Percentiles rank a stretch among this genome's conserved stretches.
Evolutionary conservation across 2,797 vertebrate genomes (phyloP).

Genomic region (Danionella dracula): DNA sequence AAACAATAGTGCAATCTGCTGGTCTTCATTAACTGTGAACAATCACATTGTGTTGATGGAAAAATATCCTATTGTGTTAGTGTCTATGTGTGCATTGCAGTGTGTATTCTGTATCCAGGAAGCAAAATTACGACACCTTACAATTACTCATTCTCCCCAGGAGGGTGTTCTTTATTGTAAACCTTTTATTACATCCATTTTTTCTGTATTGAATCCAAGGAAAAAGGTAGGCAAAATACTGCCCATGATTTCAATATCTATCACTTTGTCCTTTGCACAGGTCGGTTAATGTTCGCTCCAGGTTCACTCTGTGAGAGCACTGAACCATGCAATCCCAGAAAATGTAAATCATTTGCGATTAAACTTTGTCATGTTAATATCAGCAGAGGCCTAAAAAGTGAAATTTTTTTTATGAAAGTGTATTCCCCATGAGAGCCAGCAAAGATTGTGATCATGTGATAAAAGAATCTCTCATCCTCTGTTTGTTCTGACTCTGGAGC

Average conservation of each 20-base stretch:
- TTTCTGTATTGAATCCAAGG: conserved; percentile 27
- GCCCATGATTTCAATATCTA: conserved; percentile 34
- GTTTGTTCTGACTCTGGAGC: neutral
- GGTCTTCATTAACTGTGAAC: conserved; percentile 45
- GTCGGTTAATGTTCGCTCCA: neutral
- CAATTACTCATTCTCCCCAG: conserved; percentile 24
- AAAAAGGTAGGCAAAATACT: conserved; percentile 42
- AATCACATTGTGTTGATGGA: neutral
- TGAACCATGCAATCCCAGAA: conserved; percentile 5
- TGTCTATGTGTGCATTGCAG: neutral
- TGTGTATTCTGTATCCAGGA: neutral
- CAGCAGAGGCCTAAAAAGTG: neutral
- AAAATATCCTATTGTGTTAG: conserved; percentile 5
- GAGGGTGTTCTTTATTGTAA: conserved; percentile 43
- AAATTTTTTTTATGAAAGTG: conserved; percentile 2
- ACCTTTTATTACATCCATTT: conserved; percentile 49
- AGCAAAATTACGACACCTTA: neutral
- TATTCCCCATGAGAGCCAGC: neutral
- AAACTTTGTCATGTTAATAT: conserved; percentile 1
- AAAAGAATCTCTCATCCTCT: neutral
- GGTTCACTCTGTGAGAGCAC: neutral
- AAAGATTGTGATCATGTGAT: conserved; percentile 21
- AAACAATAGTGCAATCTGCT: conserved; percentile 50
- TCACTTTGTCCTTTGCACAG: conserved; percentile 14
- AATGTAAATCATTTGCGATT: neutral